Base-by-base conservation (phyloP, 2,113 vertebrate genomes). In the Polypterus bichir region DNA sequence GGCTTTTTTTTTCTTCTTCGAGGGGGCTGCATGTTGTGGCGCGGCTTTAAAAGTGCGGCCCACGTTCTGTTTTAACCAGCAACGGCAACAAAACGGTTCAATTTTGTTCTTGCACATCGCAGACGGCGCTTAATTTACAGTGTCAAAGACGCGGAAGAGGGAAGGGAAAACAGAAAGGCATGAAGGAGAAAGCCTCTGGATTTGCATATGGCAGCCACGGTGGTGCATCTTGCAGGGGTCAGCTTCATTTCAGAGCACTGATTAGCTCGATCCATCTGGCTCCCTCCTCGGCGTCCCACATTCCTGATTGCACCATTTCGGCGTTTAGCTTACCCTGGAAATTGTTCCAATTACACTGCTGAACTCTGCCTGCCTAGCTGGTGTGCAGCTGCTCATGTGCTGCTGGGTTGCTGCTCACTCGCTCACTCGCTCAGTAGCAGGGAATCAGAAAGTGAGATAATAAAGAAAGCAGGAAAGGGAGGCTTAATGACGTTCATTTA, bases 241-340 rank as follows among this genome's bases (percentile, higher is more conserved):
- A 88, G 81, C 79, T 81, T 79, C 82, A 78, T 85, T 83, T 83
- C 81, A 83, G 76, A 83, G 82, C 80, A 83, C 83, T 82, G 80
- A 86, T 86, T 83, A 86, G 81, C 79, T 82, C 72, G 71, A 76
- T 79, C 80, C 83, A 83, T 86, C 83, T 86, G 82, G 76, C 66
- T 59, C 73, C 27, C 65, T 71, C 62, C 68, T 71, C 74, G 71
- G 71, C 76, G 73, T 73, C 75, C 79, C 69, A 68, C 74, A 71
- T 75, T 72, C 76, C 77, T 86, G 85, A 86, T 84, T 83, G 79
- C 81, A 59, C 72, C 76, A 74, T 80, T 71, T 83, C 76, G 80
- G 73, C 71, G 69, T 63, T 68, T 81, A 79, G 80, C 73, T 65
- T 70, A 70, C 68, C 74, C 76, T 74, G 81, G 79, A 86, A 86